Base-by-base conservation (phyloP, 2,888 invertebrate species). In the Corbicula japonica region DNA sequence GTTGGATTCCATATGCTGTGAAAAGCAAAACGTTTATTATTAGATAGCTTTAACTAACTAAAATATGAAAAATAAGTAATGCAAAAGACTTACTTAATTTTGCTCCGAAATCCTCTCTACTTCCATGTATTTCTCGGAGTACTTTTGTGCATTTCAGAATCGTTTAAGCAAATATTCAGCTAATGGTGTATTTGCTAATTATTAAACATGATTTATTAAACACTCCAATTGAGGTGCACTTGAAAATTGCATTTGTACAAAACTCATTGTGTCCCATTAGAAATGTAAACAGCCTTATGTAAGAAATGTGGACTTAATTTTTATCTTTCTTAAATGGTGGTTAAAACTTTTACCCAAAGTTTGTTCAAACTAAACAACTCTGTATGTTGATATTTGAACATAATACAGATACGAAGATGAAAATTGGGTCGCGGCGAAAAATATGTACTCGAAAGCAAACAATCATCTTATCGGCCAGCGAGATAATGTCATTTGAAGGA, bases 221-320 rank as follows among this genome's bases (percentile, higher is more conserved):
- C 54, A 61, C 54, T 71, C 35, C 23, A 54, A 62, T 34, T 41
- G 41, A 32, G 44, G 18, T 41, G 54, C 62, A 62, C 50, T 71
- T 62, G 38, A 71, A 30, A 32, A 58, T 48, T 23, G 23, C 8
- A 23, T 34, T 41, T 44, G 50, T 52, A 61, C 71, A 62, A 62
- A 32, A 32, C 61, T 71, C 71, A 71, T 71, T 71, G 71, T 62
- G 44, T 54, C 61, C 71, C 71, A 71, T 71, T 71, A 71, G 54
- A 71, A 52, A 44, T 35, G 71, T 62, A 71, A 71, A 71, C 62
- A 71, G 5, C 52, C 54, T 71, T 71, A 71, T 62, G 62, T 54
- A 71, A 71, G 71, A 71, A 61, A 62, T 71, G 71, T 62, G 62
- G 62, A 62, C 61, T 62, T 71, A 41, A 62, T 62, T 71, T 50